Evolutionary conservation across 2,113 vertebrate species (phyloP).

Genomic region (Urocynchramus pylzowi): DNA sequence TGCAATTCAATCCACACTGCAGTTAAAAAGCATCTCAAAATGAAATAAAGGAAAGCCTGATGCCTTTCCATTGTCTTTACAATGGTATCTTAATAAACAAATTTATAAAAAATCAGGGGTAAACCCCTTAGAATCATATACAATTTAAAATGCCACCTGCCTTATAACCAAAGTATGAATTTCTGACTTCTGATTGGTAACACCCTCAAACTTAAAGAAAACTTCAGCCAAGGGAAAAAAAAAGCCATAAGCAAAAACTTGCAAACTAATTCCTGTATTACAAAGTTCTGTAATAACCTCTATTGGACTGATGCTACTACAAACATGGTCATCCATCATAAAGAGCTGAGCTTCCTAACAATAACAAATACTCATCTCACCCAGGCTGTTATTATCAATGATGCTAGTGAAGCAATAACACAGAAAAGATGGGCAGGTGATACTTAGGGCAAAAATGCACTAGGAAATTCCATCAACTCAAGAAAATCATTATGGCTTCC

Average conservation of each 20-base stretch:
- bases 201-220: neutral
- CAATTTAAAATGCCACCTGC: neutral
- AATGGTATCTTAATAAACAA: neutral
- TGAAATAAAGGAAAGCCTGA: neutral
- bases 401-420: neutral
- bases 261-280: neutral
- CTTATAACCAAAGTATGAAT: neutral
- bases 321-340: neutral
- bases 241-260: neutral
- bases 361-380: neutral
- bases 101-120: accelerated
- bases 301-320: neutral
- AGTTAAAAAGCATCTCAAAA: neutral
- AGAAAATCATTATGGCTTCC: neutral
- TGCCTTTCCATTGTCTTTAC: neutral
- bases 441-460: neutral
- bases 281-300: neutral
- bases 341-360: neutral
- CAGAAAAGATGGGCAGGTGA: neutral
- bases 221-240: neutral
- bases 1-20: neutral
- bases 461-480: neutral
- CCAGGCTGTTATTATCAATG: neutral
- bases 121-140: neutral
- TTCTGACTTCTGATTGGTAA: neutral